These are phyloP conservation scores for Liopterus haemorrhoidalis DNA, from an alignment of 2,888 invertebrate species.

Conservation along the genomic window DNA sequence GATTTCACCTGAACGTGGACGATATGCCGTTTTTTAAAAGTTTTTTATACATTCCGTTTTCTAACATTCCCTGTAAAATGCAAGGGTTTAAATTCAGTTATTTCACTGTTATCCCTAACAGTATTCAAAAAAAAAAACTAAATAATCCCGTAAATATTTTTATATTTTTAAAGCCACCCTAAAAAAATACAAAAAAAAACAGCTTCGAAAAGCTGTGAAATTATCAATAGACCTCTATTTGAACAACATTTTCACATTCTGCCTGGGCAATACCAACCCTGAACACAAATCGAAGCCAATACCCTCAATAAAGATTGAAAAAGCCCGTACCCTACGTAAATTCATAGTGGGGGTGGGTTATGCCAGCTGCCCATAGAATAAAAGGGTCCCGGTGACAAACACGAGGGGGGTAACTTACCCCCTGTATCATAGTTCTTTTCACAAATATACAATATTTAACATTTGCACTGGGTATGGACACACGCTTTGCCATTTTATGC, in stretches of 20 bases:
- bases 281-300: slow-evolving; percentile 24
- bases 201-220: too few species aligned
- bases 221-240: too few species aligned
- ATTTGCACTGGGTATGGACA: slow-evolving; percentile 40
- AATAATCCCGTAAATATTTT: too few species aligned
- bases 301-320: slow-evolving; percentile 45
- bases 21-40: too few species aligned
- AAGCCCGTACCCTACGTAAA: slow-evolving; percentile 37
- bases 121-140: too few species aligned
- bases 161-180: too few species aligned
- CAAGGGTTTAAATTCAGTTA: too few species aligned
- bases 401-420: slow-evolving; percentile 46
- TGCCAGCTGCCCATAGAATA: slow-evolving; percentile 46
- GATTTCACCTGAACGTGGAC: too few species aligned
- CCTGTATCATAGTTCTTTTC: slow-evolving; percentile 37
- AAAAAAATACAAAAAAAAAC: too few species aligned
- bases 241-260: slow-evolving; percentile 19
- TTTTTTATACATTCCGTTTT: too few species aligned
- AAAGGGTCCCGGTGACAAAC: slow-evolving; percentile 44
- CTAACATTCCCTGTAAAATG: too few species aligned
- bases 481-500: slow-evolving; percentile 26
- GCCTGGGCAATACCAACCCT: slow-evolving; percentile 6
- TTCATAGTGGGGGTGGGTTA: slow-evolving; percentile 44
- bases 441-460: slow-evolving; percentile 46
- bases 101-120: too few species aligned